Evolutionary conservation across 2,113 vertebrate genomes (phyloP), one percentile per base, ranked within the genome.

Genomic region (Ibidorhyncha struthersii): DNA sequence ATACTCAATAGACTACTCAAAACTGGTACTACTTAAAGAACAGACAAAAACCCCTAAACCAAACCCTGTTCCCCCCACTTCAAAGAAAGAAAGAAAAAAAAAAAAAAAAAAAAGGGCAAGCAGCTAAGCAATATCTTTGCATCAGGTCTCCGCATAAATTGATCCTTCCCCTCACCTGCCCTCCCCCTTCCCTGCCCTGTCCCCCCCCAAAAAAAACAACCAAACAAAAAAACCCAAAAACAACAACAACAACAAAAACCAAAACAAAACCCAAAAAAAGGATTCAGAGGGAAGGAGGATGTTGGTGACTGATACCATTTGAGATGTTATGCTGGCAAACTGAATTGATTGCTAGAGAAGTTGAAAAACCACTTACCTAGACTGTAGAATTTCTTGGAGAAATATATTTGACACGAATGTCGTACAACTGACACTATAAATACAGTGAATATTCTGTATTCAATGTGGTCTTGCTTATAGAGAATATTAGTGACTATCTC

Each of bases 131-230:
- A 6, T 61, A 11, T 55, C 18, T 63, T 61, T 79, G 30, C 14
- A 50, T 69, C 14, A 56, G 27, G 14, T 79, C 22, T 62, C 14
- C 22, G 7, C 14, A n/a, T 49, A 50, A 38, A 52, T 26, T 41
- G 4, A 62, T 43, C 16, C 11, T 1, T 27, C 7, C 3, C 14
- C 26, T 19, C 20, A 14, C 10, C 8, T 19, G 17, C 8, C 12
- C 13, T 20, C 34, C 34, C 7, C 13, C 10, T 1, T 23, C 10
- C 2, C 12, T n/a, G n/a, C n/a, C n/a, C n/a, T n/a, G n/a, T n/a
- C 30, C 21, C 47, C 49, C 7, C 8, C 19, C 22, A 27, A 52
- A 16, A 47, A 29, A n/a, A n/a, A n/a, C n/a, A n/a, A n/a, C n/a
- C n/a, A n/a, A n/a, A n/a, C n/a, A n/a, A n/a, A n/a, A n/a, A n/a